Percentiles rank a stretch among this genome's conserved stretches.
Conservation (phyloP, 2,113 vertebrate genomes). For the Alligator mississippiensis region DNA sequence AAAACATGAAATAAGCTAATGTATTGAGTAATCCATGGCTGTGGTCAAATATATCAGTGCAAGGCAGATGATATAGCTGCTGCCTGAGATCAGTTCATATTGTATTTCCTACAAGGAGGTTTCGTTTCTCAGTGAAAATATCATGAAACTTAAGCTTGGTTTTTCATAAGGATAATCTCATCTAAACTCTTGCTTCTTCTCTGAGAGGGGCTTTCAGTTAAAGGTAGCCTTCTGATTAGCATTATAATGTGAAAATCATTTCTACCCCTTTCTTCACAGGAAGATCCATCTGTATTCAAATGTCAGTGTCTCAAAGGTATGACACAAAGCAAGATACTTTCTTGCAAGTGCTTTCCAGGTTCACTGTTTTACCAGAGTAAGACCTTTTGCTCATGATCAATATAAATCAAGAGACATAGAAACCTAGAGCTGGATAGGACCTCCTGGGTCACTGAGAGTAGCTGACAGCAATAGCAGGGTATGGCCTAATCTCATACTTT, state of each 20-base stretch:
- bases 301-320: constrained; percentile 49
- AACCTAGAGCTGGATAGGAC: not conserved
- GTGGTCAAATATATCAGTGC: constrained; percentile 21
- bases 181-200: constrained; percentile 49
- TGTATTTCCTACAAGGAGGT: constrained; percentile 25
- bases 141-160: constrained; percentile 44
- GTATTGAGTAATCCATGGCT: not conserved
- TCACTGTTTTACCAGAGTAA: constrained; percentile 39
- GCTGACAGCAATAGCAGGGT: no score
- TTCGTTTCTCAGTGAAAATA: constrained; percentile 50
- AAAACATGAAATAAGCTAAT: constrained; percentile 13
- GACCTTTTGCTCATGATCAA: constrained; percentile 9
- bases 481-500: not conserved
- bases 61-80: not conserved
- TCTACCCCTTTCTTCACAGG: constrained; percentile 46
- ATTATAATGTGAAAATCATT: constrained; percentile 75
- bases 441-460: not conserved
- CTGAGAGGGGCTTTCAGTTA: constrained; percentile 54
- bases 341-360: constrained; percentile 47
- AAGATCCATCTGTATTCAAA: constrained; percentile 70
- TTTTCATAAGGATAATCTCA: constrained; percentile 60
- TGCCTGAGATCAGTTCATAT: not conserved
- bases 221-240: constrained; percentile 76
- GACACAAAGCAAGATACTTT: constrained; percentile 54
- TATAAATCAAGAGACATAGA: not conserved